These are phyloP conservation scores for Graptemys geographica DNA, from an alignment of 2,797 vertebrate genomes.

Conservation along the genomic window DNA sequence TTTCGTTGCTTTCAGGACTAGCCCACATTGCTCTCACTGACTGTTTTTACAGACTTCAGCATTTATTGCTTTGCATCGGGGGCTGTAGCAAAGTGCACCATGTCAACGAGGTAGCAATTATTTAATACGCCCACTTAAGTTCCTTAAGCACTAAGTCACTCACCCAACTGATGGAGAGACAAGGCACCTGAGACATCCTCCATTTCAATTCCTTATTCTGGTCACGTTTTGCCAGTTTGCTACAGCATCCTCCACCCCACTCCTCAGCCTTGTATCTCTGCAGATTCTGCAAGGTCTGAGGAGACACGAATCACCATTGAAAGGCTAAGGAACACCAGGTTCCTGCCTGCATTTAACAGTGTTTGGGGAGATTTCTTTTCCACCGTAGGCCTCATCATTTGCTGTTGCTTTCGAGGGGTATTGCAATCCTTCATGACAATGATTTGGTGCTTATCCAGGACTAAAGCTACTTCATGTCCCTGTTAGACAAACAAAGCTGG, in stretches of 20 bases:
- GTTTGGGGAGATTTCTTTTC: neutral
- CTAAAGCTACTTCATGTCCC: neutral
- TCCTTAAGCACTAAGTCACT: neutral
- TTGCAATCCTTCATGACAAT: neutral
- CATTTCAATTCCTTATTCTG: neutral
- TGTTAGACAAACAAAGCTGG: neutral
- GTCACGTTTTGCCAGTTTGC: neutral
- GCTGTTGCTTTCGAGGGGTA: neutral
- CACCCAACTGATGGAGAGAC: neutral
- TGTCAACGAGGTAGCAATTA: neutral
- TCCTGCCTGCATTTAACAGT: rapidly evolving
- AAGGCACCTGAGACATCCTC: neutral
- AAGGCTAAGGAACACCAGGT: neutral
- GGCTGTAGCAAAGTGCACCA: neutral
- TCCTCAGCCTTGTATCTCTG: neutral
- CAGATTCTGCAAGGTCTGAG: neutral
- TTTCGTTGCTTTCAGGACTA: neutral
- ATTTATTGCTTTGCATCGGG: neutral
- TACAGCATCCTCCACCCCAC: neutral
- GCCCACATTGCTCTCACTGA: neutral
- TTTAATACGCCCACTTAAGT: neutral
- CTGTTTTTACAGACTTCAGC: neutral
- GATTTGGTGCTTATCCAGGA: slow-evolving; percentile 13
- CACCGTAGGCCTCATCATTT: neutral
- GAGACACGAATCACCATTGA: neutral